These are phyloP conservation scores for Tholera decimalis DNA, from an alignment of 2,888 invertebrate species.

Conservation along the genomic window DNA sequence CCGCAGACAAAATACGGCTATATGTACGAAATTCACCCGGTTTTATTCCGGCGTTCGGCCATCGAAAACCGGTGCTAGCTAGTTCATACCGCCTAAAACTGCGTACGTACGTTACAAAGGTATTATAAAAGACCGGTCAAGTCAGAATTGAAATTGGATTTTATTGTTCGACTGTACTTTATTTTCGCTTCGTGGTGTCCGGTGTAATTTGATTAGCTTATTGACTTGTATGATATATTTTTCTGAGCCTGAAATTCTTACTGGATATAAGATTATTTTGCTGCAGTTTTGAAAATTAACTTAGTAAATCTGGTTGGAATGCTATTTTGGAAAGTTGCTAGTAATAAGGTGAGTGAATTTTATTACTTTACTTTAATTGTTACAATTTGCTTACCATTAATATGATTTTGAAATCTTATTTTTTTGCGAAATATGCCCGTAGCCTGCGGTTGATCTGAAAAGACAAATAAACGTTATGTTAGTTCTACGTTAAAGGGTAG, in stretches of 20 bases:
- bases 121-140: constrained; percentile 65
- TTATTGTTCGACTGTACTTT: constrained; percentile 57
- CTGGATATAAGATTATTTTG: constrained; percentile 10
- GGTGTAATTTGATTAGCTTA: constrained; percentile 47
- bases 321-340: constrained; percentile 73
- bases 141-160: constrained; percentile 57
- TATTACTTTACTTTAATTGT: background rate
- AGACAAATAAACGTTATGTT: constrained; percentile 51
- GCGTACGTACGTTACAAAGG: constrained; percentile 64
- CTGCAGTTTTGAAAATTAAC: constrained; percentile 17
- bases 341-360: constrained; percentile 41
- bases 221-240: constrained; percentile 33
- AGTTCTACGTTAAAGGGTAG: background rate
- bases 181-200: constrained; percentile 28
- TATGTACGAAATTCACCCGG: constrained; percentile 76
- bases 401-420: constrained; percentile 87
- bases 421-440: constrained; percentile 85
- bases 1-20: constrained; percentile 80
- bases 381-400: constrained; percentile 85
- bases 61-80: constrained; percentile 57
- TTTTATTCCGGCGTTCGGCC: constrained; percentile 75
- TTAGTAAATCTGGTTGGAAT: constrained; percentile 25
- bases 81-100: constrained; percentile 58
- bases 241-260: constrained; percentile 30
- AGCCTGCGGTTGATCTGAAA: constrained; percentile 86